Percentiles rank a stretch among this genome's conserved stretches.
Evolutionary conservation across 1,140 invertebrate genomes (phyloP).

Genomic region (Atta cephalotes): DNA sequence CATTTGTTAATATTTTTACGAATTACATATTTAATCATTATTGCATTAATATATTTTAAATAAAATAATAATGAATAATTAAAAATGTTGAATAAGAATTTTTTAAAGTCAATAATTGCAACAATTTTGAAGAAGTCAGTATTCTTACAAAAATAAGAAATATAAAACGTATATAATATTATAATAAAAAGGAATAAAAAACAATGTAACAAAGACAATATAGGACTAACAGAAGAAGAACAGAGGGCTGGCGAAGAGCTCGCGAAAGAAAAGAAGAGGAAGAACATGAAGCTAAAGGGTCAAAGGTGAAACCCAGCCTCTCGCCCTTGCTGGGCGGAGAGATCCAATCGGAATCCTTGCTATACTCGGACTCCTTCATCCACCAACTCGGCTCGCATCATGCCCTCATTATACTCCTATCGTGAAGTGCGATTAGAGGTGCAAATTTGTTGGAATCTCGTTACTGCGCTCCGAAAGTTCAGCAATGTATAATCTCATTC

Average conservation of each 20-base stretch:
- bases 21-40: background rate
- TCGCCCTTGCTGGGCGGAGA: conserved; percentile 82
- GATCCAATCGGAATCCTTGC: conserved; percentile 83
- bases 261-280: conserved; percentile 69
- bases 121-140: background rate
- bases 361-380: conserved; percentile 80
- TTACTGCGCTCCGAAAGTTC: conserved; percentile 62
- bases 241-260: conserved; percentile 64
- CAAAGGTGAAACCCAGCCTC: conserved; percentile 85
- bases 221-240: conserved; percentile 62
- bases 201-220: conserved; percentile 47
- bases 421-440: conserved; percentile 76
- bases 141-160: background rate
- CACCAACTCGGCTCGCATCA: conserved; percentile 79
- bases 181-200: conserved; percentile 62
- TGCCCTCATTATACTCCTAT: conserved; percentile 81
- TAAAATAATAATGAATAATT: background rate
- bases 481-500: conserved; percentile 4
- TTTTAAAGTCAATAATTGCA: background rate
- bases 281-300: conserved; percentile 78
- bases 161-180: conserved; percentile 46
- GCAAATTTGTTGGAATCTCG: conserved; percentile 78
- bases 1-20: background rate
- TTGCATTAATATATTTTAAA: background rate
- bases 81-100: background rate